These are phyloP conservation scores for Plagodis pulveraria DNA, from an alignment of 2,888 invertebrate species.

Conservation along the genomic window DNA sequence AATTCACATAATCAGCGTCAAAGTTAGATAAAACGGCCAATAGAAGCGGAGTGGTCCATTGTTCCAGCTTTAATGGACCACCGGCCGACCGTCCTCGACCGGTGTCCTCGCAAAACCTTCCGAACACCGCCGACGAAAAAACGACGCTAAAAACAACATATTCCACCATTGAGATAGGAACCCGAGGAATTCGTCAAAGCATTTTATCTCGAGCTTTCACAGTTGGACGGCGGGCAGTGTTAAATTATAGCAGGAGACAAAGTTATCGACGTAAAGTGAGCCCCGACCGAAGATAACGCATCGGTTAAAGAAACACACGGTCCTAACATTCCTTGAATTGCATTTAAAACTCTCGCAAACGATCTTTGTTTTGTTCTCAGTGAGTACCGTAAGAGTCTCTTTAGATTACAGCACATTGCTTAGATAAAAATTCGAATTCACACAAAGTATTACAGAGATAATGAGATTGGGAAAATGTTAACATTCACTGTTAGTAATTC, in stretches of 20 bases:
- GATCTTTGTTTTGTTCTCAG: constrained; percentile 31
- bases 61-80: constrained; percentile 80
- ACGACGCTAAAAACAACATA: constrained; percentile 71
- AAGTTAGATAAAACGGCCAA: constrained; percentile 79
- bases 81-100: constrained; percentile 60
- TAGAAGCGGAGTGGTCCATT: constrained; percentile 77
- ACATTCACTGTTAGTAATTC: constrained; percentile 42
- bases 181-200: constrained; percentile 77
- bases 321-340: constrained; percentile 32
- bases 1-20: constrained; percentile 78
- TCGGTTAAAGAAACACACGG: constrained; percentile 25
- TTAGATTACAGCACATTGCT: constrained; percentile 49
- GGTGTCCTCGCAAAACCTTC: constrained; percentile 70
- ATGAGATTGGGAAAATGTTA: constrained; percentile 45
- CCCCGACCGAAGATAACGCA: constrained; percentile 36
- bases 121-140: constrained; percentile 69
- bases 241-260: constrained; percentile 69
- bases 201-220: constrained; percentile 80
- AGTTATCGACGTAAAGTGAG: constrained; percentile 58
- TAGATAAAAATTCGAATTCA: constrained; percentile 49
- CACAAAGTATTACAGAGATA: constrained; percentile 45
- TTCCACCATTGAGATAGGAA: constrained; percentile 72
- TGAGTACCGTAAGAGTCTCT: constrained; percentile 25
- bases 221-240: constrained; percentile 76
- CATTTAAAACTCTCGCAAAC: constrained; percentile 54